Percentiles rank a stretch among this genome's conserved stretches.
Conservation (phyloP, 2,888 invertebrate species). For the Rhodophaea formosa region DNA sequence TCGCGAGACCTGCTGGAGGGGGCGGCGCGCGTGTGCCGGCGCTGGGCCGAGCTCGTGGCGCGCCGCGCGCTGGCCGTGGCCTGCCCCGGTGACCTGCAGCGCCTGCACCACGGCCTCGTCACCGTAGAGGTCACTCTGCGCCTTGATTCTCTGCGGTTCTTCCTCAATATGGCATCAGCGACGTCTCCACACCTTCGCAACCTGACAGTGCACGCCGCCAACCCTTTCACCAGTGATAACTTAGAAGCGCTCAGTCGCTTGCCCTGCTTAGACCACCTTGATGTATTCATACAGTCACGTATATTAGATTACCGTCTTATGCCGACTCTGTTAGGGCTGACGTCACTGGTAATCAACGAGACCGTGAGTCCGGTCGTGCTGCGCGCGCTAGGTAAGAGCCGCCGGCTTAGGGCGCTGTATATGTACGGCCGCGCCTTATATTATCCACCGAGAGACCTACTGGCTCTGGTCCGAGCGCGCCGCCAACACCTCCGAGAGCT, state of each 20-base stretch:
- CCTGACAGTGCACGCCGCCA: slow-evolving; percentile 19
- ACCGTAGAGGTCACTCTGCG: slow-evolving; percentile 20
- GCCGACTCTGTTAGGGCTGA: slow-evolving; percentile 25
- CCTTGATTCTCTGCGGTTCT: slow-evolving; percentile 7
- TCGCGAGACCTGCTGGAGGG: slow-evolving; percentile 27
- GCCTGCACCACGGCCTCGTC: slow-evolving; percentile 24
- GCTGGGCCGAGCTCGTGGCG: slow-evolving; percentile 32
- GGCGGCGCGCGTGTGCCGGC: slow-evolving; percentile 32
- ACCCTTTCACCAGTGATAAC: slow-evolving; percentile 21
- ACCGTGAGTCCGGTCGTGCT: slow-evolving; percentile 29
- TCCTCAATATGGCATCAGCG: slow-evolving; percentile 7
- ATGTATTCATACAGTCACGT: slow-evolving; percentile 31
- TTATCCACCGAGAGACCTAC: slow-evolving; percentile 33
- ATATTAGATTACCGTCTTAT: slow-evolving; percentile 11
- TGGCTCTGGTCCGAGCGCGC: slow-evolving; percentile 28
- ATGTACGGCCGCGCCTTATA: slow-evolving; percentile 42
- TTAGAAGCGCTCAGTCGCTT: slow-evolving; percentile 24
- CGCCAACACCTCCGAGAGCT: slow-evolving; percentile 34
- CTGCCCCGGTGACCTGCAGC: slow-evolving; percentile 21
- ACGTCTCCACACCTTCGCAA: slow-evolving; percentile 19
- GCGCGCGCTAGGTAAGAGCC: slow-evolving; percentile 20
- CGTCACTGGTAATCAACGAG: slow-evolving; percentile 38
- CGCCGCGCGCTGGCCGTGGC: slow-evolving; percentile 26
- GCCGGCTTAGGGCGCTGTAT: slow-evolving; percentile 32
- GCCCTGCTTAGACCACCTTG: slow-evolving; percentile 33